Evolutionary conservation across 2,797 vertebrate genomes (phyloP), one percentile per base, ranked within the genome.

Genomic region (Danio albolineatus): DNA sequence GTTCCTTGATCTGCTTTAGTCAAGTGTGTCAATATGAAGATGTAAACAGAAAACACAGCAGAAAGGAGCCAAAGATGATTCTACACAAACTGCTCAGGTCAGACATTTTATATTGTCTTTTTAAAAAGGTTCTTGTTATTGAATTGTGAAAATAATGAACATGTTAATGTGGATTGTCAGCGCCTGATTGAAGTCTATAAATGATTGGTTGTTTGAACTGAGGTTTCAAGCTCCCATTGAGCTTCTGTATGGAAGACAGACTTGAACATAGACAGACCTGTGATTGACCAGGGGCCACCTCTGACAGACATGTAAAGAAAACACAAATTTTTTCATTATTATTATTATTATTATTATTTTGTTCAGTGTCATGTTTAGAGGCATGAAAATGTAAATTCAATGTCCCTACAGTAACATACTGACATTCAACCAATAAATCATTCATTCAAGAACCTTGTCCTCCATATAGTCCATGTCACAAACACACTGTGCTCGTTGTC

Each of bases 101-200:
- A 69, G 48, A 21, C 7, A n/a, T 69, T 69, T 38, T n/a, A 38
- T 38, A 8, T 38, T 36, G 44, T 16, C 38, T 10, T 5, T 41
- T 43, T 41, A 41, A 64, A 43, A 38, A 43, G 61, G 10, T 41
- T n/a, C 8, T 48, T 51, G 49, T 13, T 19, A 71, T 71, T 71
- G 2, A 41, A 21, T 21, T 41, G 2, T 6, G 5, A 19, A 57
- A 39, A 14, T 16, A 43, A 57, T 43, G 28, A 28, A 44, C 21
- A 72, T 72, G 38, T 43, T 72, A 56, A 56, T 54, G 13, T 60
- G 36, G 7, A 72, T 16, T 72, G 17, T 51, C 17, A 14, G 10
- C 39, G 28, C 17, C 51, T 72, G 39, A 57, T 41, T 43, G 39
- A 54, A 39, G 49, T 13, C 10, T 54, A 16, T 14, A 28, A 28